Percentiles rank a stretch among this genome's conserved stretches.
Conservation (phyloP, 2,113 vertebrate genomes). For the Oreochromis aureus region DNA sequence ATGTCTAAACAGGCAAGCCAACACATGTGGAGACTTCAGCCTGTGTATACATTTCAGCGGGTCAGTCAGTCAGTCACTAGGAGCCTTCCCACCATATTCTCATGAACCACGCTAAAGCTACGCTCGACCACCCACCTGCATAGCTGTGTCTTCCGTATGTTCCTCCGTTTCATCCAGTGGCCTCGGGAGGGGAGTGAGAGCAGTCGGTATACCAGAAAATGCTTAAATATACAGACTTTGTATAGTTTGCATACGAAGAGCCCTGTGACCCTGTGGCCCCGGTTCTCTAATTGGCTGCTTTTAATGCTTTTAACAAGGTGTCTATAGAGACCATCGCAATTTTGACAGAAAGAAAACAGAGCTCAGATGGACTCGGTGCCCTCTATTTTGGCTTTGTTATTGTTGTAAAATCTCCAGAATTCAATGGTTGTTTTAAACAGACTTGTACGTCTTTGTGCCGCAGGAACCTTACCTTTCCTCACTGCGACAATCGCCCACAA, state of each 20-base stretch:
- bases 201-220: background rate
- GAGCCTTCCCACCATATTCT: constrained; percentile 21
- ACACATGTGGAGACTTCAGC: constrained; percentile 40
- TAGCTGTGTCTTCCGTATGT: constrained; percentile 13
- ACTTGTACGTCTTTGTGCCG: background rate
- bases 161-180: background rate
- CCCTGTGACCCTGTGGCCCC: background rate
- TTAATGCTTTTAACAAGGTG: constrained; percentile 26
- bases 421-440: background rate
- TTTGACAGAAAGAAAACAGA: background rate
- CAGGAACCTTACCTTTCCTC: background rate
- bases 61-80: constrained; percentile 38
- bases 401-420: background rate
- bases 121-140: constrained; percentile 58
- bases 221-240: background rate
- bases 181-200: background rate
- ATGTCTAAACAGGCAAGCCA: constrained; percentile 49
- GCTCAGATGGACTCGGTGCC: background rate
- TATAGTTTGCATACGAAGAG: background rate
- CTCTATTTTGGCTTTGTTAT: background rate
- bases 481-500: background rate
- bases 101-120: background rate
- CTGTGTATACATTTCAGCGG: constrained; percentile 56
- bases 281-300: background rate
- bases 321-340: background rate